These are phyloP conservation scores for Plutella xylostella DNA, from an alignment of 2,888 invertebrate genomes.

Conservation along the genomic window DNA sequence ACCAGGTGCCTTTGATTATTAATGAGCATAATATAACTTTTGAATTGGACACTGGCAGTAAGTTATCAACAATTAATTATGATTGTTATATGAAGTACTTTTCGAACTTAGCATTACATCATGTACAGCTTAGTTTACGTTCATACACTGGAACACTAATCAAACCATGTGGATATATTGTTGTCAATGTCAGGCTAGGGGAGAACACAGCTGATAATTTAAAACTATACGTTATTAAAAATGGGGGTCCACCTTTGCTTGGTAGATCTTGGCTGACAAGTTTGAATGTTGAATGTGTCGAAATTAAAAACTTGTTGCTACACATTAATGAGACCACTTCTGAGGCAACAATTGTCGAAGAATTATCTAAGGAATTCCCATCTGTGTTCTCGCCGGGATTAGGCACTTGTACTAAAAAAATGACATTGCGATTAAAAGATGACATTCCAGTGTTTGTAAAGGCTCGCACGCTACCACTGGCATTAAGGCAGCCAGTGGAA, in stretches of 20 bases:
- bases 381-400: not conserved
- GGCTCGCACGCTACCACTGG: not conserved
- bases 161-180: too few relatives aligned
- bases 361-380: not conserved
- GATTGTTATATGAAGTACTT: not conserved
- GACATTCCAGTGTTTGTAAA: not conserved
- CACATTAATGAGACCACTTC: too few relatives aligned
- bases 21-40: not conserved
- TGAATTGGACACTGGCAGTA: not conserved
- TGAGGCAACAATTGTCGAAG: too few relatives aligned
- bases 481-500: not conserved
- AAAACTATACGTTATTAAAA: not conserved
- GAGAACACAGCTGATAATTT: too few relatives aligned
- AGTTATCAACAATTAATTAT: not conserved
- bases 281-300: not conserved
- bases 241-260: not conserved
- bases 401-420: not conserved
- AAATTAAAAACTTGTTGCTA: too few relatives aligned
- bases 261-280: not conserved
- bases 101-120: not conserved
- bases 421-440: too few relatives aligned
- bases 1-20: not conserved
- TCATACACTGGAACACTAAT: too few relatives aligned
- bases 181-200: too few relatives aligned
- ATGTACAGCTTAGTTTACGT: not conserved